phyloP scores from a whole-genome alignment of 2,888 invertebrate genomes.

The Xanthia icteritia region DNA sequence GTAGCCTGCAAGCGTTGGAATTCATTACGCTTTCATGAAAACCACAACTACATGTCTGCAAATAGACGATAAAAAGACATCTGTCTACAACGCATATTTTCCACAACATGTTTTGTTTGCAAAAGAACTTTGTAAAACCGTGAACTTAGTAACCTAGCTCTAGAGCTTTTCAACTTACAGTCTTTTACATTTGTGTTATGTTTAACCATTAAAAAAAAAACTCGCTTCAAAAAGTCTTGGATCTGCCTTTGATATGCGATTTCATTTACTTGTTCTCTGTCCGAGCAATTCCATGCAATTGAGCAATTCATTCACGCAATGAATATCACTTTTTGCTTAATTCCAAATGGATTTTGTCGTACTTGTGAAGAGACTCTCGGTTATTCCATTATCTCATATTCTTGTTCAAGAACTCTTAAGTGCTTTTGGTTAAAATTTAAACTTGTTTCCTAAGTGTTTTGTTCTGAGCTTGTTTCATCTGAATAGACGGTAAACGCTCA shows the following conservation, averaged over 20 bases:
- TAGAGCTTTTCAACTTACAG: neutral
- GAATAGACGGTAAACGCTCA: constrained; percentile 26
- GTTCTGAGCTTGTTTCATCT: constrained; percentile 14
- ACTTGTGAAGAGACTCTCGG: neutral
- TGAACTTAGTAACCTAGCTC: no score
- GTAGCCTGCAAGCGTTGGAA: constrained; percentile 39
- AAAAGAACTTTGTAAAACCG: neutral
- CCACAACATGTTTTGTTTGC: neutral
- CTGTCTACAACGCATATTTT: constrained; percentile 20
- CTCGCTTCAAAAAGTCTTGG: constrained; percentile 28
- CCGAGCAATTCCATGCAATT: constrained; percentile 12
- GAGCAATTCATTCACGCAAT: constrained; percentile 21
- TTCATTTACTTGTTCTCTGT: constrained; percentile 36
- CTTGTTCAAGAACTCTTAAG: constrained; percentile 34
- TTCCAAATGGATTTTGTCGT: constrained; percentile 2
- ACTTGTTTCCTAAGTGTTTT: constrained; percentile 28
- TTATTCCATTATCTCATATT: constrained; percentile 3
- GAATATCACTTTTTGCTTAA: constrained; percentile 7
- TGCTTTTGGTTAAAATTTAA: constrained; percentile 22
- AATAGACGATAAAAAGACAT: constrained; percentile 37
- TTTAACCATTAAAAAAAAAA: neutral
- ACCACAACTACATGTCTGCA: constrained; percentile 46
- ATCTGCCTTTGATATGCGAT: constrained; percentile 42
- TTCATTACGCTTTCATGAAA: constrained; percentile 55
- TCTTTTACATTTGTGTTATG: neutral